These are phyloP conservation scores for Elaeidobius kamerunicus DNA, from an alignment of 2,888 invertebrate genomes.

Conservation along the genomic window DNA sequence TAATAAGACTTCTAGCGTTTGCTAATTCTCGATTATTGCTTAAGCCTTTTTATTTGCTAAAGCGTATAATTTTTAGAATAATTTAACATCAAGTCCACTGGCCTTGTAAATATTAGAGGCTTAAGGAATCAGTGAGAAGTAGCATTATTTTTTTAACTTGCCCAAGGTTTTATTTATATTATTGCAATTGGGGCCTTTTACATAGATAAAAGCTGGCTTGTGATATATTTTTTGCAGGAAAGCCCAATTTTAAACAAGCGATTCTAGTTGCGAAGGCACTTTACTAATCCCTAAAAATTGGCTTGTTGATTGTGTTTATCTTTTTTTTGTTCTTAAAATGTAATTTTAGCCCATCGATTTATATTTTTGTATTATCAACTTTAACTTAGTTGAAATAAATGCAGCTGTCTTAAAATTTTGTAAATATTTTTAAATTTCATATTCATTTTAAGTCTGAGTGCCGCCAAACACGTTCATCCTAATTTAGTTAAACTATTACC, in stretches of 20 bases:
- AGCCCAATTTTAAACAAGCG: conserved; percentile 6
- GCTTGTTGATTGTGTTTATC: conserved; percentile 16
- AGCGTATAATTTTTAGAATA: neutral
- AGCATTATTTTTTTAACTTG: conserved; percentile 15
- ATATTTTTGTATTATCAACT: too few relatives aligned
- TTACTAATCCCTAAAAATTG: conserved; percentile 25
- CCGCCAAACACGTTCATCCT: too few relatives aligned
- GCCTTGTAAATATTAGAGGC: conserved; percentile 4
- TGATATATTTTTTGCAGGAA: conserved; percentile 26
- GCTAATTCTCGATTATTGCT: neutral
- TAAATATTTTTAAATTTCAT: too few relatives aligned
- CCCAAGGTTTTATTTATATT: conserved; percentile 13
- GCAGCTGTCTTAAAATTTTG: too few relatives aligned
- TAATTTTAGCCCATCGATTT: too few relatives aligned
- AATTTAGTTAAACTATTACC: too few relatives aligned
- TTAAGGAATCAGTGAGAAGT: neutral
- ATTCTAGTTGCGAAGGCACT: conserved; percentile 29
- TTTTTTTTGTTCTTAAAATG: too few relatives aligned
- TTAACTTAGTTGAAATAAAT: too few relatives aligned
- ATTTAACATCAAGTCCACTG: conserved; percentile 10
- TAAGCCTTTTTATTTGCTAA: neutral
- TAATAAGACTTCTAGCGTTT: neutral
- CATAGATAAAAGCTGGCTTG: conserved; percentile 25
- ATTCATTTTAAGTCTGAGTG: too few relatives aligned
- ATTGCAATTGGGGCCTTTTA: conserved; percentile 6